phyloP scores from a whole-genome alignment of 2,888 invertebrate genomes.

The Pterobdella sp. region DNA sequence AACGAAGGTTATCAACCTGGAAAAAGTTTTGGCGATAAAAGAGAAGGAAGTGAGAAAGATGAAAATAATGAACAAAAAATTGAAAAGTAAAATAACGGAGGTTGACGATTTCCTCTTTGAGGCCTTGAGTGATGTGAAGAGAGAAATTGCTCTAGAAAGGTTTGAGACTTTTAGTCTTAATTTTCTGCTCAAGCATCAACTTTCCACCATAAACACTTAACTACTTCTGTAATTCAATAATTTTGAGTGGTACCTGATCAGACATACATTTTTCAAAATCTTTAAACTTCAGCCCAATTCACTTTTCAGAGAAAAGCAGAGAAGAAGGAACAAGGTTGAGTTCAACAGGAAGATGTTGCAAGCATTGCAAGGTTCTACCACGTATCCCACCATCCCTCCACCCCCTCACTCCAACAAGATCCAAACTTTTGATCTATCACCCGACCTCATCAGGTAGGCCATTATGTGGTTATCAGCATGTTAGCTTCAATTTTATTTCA shows the following conservation, averaged over 20 bases:
- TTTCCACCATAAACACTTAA: not conserved
- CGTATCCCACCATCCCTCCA: not conserved
- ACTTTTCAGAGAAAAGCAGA: not conserved
- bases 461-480: too few species aligned
- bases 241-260: too few species aligned
- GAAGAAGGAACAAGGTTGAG: not conserved
- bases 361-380: not conserved
- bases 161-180: not conserved
- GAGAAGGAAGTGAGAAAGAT: slow-evolving; percentile 20
- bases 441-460: too few species aligned
- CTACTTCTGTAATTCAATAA: too few species aligned
- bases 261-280: too few species aligned
- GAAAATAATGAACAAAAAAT: slow-evolving; percentile 4
- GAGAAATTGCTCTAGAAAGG: slow-evolving; percentile 21
- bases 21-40: slow-evolving; percentile 20
- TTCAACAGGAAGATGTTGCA: slow-evolving; percentile 1
- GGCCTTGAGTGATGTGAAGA: slow-evolving; percentile 17
- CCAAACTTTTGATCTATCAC: too few species aligned
- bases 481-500: too few species aligned
- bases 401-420: too few species aligned
- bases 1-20: not conserved
- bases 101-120: slow-evolving; percentile 21
- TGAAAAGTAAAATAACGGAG: slow-evolving; percentile 2
- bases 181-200: not conserved
- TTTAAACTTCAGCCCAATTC: not conserved